phyloP scores from a whole-genome alignment of 2,113 vertebrate species.

The Naja naja region DNA sequence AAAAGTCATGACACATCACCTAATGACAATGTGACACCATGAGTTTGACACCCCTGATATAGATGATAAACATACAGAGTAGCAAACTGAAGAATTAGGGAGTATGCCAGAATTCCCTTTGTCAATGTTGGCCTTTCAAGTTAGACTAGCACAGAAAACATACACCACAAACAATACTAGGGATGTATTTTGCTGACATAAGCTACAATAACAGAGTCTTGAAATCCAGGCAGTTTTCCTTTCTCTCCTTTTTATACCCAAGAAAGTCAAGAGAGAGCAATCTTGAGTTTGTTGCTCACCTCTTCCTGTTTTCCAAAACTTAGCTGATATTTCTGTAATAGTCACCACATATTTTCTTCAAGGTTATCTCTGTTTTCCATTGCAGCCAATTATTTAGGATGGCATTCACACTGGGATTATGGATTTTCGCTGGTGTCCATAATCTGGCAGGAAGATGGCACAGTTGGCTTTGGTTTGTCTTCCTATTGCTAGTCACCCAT shows the following conservation, averaged over 20 bases:
- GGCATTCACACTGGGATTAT: not conserved
- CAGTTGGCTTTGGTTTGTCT: no score
- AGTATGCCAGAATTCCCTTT: not conserved
- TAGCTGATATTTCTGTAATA: not conserved
- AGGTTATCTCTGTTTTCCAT: not conserved
- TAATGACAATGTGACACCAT: no score
- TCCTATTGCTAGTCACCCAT: no score
- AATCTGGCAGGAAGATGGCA: not conserved
- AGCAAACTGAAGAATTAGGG: not conserved
- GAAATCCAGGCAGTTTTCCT: not conserved
- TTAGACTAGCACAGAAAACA: not conserved
- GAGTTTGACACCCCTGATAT: not conserved
- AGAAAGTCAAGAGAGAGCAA: not conserved
- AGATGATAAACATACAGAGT: not conserved
- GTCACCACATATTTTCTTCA: not conserved
- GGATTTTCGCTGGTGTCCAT: not conserved
- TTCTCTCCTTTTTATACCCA: not conserved
- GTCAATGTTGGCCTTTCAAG: not conserved
- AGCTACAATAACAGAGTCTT: not conserved
- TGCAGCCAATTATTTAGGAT: not conserved
- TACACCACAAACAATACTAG: not conserved
- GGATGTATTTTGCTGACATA: not conserved
- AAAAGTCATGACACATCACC: no score
- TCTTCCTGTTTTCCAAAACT: not conserved
- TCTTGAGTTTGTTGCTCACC: not conserved